These are phyloP conservation scores for Capitulum mitella DNA, from an alignment of 2,888 invertebrate species.

Conservation along the genomic window DNA sequence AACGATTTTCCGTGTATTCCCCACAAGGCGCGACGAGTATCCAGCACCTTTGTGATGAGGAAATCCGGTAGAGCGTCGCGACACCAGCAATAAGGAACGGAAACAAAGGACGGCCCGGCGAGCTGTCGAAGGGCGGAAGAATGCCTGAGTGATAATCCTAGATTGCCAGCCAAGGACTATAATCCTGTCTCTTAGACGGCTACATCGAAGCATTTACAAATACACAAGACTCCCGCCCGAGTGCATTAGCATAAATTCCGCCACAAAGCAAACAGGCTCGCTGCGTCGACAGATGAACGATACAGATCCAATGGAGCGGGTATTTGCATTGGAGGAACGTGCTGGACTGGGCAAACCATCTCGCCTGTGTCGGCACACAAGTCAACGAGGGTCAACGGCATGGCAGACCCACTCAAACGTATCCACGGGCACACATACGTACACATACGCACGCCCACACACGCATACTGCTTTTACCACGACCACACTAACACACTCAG, in stretches of 20 bases:
- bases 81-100: no score
- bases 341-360: not conserved
- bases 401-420: not conserved
- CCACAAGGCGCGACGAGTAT: no score
- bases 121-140: no score
- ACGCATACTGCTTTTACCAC: not conserved
- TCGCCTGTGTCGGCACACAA: not conserved
- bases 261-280: not conserved
- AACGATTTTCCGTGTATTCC: no score
- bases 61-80: no score
- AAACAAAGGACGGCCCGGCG: no score
- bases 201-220: no score
- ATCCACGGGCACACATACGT: not conserved
- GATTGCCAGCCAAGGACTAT: no score
- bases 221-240: not conserved
- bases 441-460: not conserved
- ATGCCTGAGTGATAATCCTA: no score
- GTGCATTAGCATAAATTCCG: not conserved
- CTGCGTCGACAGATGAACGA: not conserved
- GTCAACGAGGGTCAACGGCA: not conserved
- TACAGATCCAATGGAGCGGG: not conserved
- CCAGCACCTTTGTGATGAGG: no score
- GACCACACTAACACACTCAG: not conserved
- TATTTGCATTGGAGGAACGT: not conserved
- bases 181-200: no score